Conservation (phyloP, 2,797 vertebrate species). For the Sitta carolinensis region DNA sequence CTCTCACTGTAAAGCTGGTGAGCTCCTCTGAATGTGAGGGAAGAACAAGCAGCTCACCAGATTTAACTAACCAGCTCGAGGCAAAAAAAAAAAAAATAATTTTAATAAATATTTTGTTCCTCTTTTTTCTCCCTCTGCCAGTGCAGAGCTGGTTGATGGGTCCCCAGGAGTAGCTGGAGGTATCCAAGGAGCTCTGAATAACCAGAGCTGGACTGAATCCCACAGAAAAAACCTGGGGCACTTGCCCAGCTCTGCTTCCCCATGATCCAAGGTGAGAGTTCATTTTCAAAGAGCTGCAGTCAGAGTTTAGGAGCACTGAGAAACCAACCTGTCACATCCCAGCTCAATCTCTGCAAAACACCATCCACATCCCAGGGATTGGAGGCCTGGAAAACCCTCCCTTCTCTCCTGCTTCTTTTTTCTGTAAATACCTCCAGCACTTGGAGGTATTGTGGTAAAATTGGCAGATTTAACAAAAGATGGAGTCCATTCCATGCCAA, state of each 20-base stretch:
- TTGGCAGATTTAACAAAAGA: rapidly evolving
- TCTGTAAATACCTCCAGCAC: neutral
- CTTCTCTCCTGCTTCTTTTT: neutral
- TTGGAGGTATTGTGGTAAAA: neutral
- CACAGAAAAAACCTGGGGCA: neutral
- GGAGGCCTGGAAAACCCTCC: neutral
- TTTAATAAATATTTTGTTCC: neutral
- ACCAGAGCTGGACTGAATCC: neutral
- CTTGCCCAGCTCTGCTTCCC: neutral
- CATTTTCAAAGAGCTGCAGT: neutral
- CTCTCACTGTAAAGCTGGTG: neutral
- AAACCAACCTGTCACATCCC: neutral
- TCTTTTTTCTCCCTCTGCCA: neutral
- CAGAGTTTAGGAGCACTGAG: neutral
- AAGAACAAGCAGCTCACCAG: neutral
- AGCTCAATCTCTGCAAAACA: neutral
- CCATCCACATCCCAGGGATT: rapidly evolving
- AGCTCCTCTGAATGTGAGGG: neutral
- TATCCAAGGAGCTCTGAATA: neutral
- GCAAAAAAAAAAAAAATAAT: no score
- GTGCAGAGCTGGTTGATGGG: neutral
- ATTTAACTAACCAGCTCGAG: neutral
- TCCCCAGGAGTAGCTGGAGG: neutral
- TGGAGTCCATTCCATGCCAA: neutral
- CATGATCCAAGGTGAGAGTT: neutral